These are phyloP conservation scores for Drosophila lacteicornis DNA, from an alignment of 1,140 invertebrate species.

Conservation along the genomic window DNA sequence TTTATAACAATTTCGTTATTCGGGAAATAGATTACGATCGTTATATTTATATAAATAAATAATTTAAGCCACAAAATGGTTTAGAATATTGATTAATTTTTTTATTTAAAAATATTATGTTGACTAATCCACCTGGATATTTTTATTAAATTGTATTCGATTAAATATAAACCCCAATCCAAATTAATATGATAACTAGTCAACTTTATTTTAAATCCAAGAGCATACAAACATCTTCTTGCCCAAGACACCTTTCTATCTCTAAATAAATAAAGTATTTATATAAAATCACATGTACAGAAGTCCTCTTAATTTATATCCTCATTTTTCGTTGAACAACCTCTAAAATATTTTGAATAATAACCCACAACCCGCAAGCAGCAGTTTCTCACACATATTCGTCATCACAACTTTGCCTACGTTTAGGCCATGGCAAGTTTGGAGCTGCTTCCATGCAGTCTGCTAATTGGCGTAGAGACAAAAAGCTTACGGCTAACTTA, in stretches of 20 bases:
- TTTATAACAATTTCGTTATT: no score
- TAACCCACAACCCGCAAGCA: background rate
- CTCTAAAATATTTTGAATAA: background rate
- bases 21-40: no score
- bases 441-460: slow-evolving; percentile 11
- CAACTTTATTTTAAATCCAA: background rate
- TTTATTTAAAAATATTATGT: no score
- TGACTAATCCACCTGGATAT: no score
- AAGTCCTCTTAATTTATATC: background rate
- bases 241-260: background rate
- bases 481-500: slow-evolving; percentile 46
- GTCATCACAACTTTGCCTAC: slow-evolving; percentile 2
- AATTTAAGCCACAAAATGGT: no score
- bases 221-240: background rate
- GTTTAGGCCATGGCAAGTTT: slow-evolving; percentile 1
- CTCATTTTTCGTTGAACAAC: background rate
- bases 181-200: no score
- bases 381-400: slow-evolving; percentile 14
- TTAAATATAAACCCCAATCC: no score
- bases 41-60: no score
- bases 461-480: slow-evolving; percentile 45
- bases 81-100: no score
- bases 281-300: background rate
- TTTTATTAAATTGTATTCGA: no score
- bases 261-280: background rate